These are phyloP conservation scores for Eulemur rufifrons DNA, from an alignment of 2,113 vertebrate genomes.

Conservation along the genomic window DNA sequence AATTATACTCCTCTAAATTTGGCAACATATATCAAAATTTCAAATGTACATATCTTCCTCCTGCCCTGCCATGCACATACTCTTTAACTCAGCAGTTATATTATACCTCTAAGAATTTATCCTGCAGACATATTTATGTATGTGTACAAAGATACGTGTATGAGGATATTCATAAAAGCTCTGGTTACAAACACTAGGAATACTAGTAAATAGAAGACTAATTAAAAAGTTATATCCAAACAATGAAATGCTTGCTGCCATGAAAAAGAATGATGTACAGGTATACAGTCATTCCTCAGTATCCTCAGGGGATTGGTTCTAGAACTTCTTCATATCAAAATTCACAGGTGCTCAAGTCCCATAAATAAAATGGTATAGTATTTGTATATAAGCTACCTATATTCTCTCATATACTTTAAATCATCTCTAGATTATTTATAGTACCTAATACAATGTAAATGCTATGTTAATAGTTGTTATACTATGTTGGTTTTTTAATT, in stretches of 20 bases:
- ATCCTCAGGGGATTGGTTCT: neutral
- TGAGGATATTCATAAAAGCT: neutral
- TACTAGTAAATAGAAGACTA: neutral
- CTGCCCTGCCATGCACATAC: neutral
- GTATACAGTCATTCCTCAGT: neutral
- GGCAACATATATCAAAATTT: conserved; percentile 20
- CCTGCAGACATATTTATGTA: neutral
- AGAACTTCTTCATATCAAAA: neutral
- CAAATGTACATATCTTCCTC: neutral
- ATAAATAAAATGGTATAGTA: neutral
- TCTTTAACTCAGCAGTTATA: neutral
- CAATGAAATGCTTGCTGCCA: neutral
- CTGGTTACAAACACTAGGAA: conserved; percentile 2
- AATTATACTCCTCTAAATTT: conserved; percentile 29
- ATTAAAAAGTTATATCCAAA: neutral
- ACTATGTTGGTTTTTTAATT: neutral
- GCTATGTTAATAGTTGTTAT: neutral
- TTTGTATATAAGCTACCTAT: neutral
- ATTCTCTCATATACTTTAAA: neutral
- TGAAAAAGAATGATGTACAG: neutral
- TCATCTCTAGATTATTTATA: neutral
- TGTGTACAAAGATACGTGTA: neutral
- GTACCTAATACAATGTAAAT: neutral
- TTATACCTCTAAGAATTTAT: neutral
- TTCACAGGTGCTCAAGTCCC: neutral